These are phyloP conservation scores for Oxyura jamaicensis DNA, from an alignment of 2,113 vertebrate genomes.

Conservation along the genomic window DNA sequence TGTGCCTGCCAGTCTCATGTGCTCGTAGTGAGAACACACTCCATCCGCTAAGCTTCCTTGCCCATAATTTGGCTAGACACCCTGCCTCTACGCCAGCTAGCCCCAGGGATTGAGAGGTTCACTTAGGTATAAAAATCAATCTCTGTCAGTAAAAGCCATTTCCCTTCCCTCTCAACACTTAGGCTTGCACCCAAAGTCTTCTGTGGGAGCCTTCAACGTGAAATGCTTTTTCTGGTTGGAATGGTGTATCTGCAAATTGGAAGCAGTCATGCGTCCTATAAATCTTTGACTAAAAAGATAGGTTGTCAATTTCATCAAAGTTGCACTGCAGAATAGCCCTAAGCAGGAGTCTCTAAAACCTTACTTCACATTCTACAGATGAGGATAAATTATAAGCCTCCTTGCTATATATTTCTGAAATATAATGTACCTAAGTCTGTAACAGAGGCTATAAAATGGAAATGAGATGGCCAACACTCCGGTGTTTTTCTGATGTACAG, in stretches of 20 bases:
- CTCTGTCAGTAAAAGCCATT: not conserved
- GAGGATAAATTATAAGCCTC: slow-evolving; percentile 68
- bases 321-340: slow-evolving; percentile 57
- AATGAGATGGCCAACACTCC: slow-evolving; percentile 45
- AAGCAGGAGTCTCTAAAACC: slow-evolving; percentile 45
- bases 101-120: not conserved
- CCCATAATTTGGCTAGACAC: not conserved
- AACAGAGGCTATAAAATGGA: slow-evolving; percentile 62
- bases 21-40: not conserved
- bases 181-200: not conserved
- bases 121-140: not conserved
- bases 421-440: slow-evolving; percentile 38
- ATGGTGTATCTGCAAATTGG: slow-evolving; percentile 56
- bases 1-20: not conserved
- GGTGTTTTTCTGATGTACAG: slow-evolving; percentile 35
- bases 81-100: not conserved
- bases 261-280: slow-evolving; percentile 57
- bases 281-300: slow-evolving; percentile 72
- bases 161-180: not conserved
- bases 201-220: not conserved
- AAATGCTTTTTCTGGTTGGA: slow-evolving; percentile 41
- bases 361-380: slow-evolving; percentile 57
- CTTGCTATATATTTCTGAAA: slow-evolving; percentile 50
- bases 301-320: slow-evolving; percentile 73
- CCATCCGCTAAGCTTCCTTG: not conserved